Conservation (phyloP, 2,797 vertebrate genomes). For the Micrastur ruficollis region DNA sequence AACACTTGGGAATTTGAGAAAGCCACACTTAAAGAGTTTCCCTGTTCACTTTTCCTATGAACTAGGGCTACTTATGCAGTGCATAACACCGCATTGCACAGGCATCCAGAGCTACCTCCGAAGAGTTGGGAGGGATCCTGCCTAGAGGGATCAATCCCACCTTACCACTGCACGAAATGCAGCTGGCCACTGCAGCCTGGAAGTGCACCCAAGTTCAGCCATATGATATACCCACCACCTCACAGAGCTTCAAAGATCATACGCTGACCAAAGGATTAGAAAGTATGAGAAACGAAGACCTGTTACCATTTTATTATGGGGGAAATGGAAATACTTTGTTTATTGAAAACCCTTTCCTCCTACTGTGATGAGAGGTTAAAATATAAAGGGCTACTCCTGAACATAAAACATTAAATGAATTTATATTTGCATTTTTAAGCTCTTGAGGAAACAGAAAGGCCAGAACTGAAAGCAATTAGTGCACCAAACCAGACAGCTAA, state of each 20-base stretch:
- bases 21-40: not conserved
- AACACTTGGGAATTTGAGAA: not conserved
- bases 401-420: not conserved
- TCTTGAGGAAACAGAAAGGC: not conserved
- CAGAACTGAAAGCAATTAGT: constrained; percentile 32
- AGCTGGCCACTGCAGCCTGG: not conserved
- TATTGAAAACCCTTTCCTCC: not conserved
- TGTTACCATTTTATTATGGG: not conserved
- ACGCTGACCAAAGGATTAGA: not conserved
- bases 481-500: not conserved
- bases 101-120: not conserved
- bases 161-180: rapidly evolving
- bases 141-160: not conserved
- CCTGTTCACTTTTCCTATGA: not conserved
- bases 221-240: rapidly evolving
- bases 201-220: not conserved
- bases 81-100: rapidly evolving
- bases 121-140: not conserved
- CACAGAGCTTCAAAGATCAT: not conserved
- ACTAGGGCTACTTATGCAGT: rapidly evolving
- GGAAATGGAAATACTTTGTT: not conserved
- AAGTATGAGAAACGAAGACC: not conserved
- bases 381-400: not conserved
- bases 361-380: not conserved
- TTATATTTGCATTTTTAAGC: not conserved